Conservation (phyloP, 2,888 invertebrate genomes). For the Lissocephala sabroskyi region DNA sequence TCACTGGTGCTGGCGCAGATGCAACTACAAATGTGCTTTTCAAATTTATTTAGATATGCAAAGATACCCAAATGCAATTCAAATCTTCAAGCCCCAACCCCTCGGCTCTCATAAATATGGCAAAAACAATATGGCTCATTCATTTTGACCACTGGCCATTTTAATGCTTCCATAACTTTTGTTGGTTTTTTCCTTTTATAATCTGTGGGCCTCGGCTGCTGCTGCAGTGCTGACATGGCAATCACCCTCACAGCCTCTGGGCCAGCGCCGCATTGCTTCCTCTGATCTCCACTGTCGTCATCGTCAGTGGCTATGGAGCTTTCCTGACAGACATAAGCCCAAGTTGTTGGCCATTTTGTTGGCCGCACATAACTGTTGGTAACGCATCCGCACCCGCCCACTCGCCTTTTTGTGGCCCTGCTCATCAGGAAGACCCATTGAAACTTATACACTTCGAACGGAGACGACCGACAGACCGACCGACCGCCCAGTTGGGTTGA, state of each 20-base stretch:
- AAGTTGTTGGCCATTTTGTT: background rate
- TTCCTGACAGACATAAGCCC: constrained; percentile 9
- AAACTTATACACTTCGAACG: background rate
- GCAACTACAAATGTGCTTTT: too few species aligned
- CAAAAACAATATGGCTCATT: constrained; percentile 3
- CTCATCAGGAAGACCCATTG: background rate
- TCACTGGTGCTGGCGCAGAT: constrained; percentile 12
- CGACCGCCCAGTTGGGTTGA: constrained; percentile 15
- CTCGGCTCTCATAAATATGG: background rate
- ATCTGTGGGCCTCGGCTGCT: too few species aligned
- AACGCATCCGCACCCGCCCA: constrained; percentile 2
- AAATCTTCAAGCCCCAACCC: too few species aligned
- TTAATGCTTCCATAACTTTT: background rate
- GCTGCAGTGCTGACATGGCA: too few species aligned
- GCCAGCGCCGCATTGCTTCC: too few species aligned
- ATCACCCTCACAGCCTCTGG: too few species aligned
- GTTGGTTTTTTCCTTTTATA: background rate
- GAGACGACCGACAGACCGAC: background rate
- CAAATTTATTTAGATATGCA: too few species aligned
- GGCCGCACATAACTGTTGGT: background rate
- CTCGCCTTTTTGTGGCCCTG: constrained; percentile 1
- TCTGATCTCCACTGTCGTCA: too few species aligned
- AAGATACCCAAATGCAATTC: too few species aligned
- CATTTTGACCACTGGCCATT: constrained; percentile 1
- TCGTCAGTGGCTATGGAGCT: too few species aligned